A percentile compares a stretch with the other conserved stretches of the same genome.
Conservation (phyloP, 2,113 vertebrate species). For the Heterotilapia buettikoferi region DNA sequence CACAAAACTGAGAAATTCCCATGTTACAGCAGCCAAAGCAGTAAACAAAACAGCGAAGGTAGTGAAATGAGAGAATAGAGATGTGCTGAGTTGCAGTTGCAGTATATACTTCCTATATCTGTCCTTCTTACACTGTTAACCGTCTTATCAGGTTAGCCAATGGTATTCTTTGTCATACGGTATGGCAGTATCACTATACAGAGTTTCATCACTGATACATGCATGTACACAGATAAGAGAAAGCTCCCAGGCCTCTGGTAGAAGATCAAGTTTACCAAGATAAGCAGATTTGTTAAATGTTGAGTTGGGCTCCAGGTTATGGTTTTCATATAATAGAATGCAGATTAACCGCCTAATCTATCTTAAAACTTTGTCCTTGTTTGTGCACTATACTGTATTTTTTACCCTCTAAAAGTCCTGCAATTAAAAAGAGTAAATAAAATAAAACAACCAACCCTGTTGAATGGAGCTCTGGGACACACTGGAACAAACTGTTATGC, state of each 20-base stretch:
- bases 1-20: neutral
- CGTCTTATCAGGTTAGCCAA: neutral
- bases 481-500: neutral
- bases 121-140: neutral
- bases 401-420: neutral
- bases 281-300: neutral
- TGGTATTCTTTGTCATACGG: neutral
- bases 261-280: neutral
- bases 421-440: neutral
- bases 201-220: neutral
- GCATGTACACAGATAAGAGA: neutral
- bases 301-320: neutral
- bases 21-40: neutral
- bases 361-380: neutral
- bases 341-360: neutral
- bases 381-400: neutral
- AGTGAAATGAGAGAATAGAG: neutral
- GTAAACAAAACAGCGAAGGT: neutral
- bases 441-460: neutral
- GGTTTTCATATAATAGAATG: neutral
- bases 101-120: neutral
- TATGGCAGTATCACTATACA: neutral
- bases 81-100: neutral
- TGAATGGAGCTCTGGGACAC: neutral
- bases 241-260: neutral